Evolutionary conservation across 2,113 vertebrate genomes (phyloP), one percentile per base, ranked within the genome.

Genomic region (Cephalopterus ornatus): DNA sequence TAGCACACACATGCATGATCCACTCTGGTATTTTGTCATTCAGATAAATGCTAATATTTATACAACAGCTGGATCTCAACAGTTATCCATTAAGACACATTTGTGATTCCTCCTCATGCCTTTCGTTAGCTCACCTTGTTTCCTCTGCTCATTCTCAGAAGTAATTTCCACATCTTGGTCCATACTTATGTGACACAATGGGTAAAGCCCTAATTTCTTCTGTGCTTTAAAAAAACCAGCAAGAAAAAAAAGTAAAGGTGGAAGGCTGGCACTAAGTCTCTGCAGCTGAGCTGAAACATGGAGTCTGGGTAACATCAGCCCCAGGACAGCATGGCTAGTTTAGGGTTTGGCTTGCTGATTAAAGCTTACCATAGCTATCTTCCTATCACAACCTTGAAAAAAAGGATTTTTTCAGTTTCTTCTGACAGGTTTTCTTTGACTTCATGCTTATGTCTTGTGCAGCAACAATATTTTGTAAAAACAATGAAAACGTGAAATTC

Each of bases 391-490:
- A 4, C 3, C 6, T 47, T 66, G 12, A 16, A 50, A 55, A 65
- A 37, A 3, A 0, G 0, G 0, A 3, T 37, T 5, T 80, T 76
- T 79, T 56, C 32, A 49, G 2, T 62, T 77, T 53, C 21, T 73
- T 5, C 30, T 77, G 18, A 46, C 8, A 50, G 13, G 2, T 23
- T 79, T 67, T 53, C 20, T 83, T 76, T 65, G 9, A 39, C 6
- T n/a, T 66, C 16, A 18, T 41, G 4, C 1, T 26, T 26, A 23
- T 5, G 2, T n/a, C 11, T 58, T 80, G 19, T 62, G 42, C 12
- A 65, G 42, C 1, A 7, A 5, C 6, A 18, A 24, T 73, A 70
- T 56, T 94, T 80, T 80, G 12, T 44, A 67, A 63, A 78, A 92
- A 37, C 10, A 84, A 39, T 18, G 12, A 74, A 80, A 89, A 81